A percentile compares a stretch with the other conserved stretches of the same genome.
These are phyloP conservation scores for Crambe crambe DNA, from an alignment of 37 sponge, comb jelly and placozoan genomes.

Conservation along the genomic window DNA sequence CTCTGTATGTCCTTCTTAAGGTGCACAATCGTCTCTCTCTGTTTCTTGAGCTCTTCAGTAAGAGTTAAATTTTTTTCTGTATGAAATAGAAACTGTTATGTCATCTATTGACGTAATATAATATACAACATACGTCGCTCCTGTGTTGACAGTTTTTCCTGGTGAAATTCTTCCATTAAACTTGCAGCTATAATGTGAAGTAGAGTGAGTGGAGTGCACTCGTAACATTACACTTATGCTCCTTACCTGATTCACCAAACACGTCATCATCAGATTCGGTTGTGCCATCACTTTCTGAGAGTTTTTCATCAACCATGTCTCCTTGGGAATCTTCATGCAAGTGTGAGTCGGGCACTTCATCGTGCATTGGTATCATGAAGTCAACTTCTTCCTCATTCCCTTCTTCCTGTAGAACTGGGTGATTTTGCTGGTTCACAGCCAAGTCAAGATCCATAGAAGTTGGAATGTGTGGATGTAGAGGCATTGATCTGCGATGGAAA, in stretches of 20 bases:
- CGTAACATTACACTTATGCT: not conserved
- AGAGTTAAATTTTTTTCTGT: not conserved
- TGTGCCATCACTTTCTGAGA: not conserved
- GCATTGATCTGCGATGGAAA: not conserved
- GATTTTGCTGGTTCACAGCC: not conserved
- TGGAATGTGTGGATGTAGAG: not conserved
- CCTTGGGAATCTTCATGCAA: not conserved
- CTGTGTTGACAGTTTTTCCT: no score
- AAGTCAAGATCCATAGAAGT: not conserved
- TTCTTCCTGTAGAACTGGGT: slow-evolving; percentile 11
- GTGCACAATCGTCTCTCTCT: not conserved
- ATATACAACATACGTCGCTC: not conserved
- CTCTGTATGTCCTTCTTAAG: not conserved
- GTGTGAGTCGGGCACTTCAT: not conserved
- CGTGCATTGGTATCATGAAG: not conserved
- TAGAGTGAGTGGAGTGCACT: not conserved
- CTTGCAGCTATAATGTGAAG: slow-evolving; percentile 28
- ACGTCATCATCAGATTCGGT: slow-evolving; percentile 8
- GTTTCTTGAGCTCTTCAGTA: slow-evolving; percentile 2
- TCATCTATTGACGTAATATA: not conserved
- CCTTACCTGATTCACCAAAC: slow-evolving; percentile 30
- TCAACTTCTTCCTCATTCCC: not conserved
- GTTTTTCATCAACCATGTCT: not conserved
- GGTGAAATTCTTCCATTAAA: slow-evolving; percentile 42
- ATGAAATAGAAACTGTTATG: no score